Evolutionary conservation across 2,113 vertebrate genomes (phyloP), one percentile per base, ranked within the genome.

Genomic region (Rhinopomastus cyanomelas): DNA sequence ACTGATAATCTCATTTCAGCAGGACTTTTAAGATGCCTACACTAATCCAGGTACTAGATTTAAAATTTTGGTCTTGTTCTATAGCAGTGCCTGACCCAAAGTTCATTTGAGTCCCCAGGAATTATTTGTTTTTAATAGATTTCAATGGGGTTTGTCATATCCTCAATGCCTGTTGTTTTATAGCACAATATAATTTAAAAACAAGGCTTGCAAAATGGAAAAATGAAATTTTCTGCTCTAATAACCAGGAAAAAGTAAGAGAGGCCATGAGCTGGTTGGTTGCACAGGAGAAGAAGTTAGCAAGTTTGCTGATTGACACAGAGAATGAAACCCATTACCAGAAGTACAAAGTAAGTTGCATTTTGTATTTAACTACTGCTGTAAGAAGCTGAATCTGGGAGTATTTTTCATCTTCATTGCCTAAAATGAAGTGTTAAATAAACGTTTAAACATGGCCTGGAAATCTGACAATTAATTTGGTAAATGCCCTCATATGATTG

Each of bases 261-360:
- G 98, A 98, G 76, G 97, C 98, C 34, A 71, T 97, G 16, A 96
- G 89, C 81, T 99, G 99, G 99, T 93, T 99, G 89, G 71, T 72
- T 71, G 96, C 97, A 56, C 98, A 98, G 79, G 97, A 98, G 80
- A 72, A 98, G 55, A 98, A 98, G 81, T 97, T 99, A 30, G 95
- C 97, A 83, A 96, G 98, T 78, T 96, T 97, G 29, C 97, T 98
- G 95, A 75, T 96, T 27, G 98, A 98, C 90, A 98, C 98, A 9
- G 98, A 98, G 82, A 98, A 96, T 23, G 97, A 98, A 92, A 96
- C 97, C 19, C 98, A 98, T 84, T 97, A 95, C 14, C 97, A 98
- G 88, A 98, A 98, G 94, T 98, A 97, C 95, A 97, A 98, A 22
- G 99, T 99, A 96, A 81, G 97, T 96, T 80, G 15, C 5, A 18